Evolutionary conservation across 2,888 invertebrate genomes (phyloP).

Genomic region (Andrena camellia): DNA sequence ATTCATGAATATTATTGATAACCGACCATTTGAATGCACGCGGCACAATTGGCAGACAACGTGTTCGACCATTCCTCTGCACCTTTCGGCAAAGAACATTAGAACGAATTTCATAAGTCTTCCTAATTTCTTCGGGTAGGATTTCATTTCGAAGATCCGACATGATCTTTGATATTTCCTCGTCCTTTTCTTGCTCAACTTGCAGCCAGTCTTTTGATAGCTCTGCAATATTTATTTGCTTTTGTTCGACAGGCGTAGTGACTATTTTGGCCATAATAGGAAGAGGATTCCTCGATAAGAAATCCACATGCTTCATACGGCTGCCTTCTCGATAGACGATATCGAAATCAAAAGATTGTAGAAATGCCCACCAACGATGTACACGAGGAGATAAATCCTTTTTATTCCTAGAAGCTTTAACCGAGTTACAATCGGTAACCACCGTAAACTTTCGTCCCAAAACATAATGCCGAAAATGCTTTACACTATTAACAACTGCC

Average conservation of each 20-base stretch:
- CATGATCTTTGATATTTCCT: no score
- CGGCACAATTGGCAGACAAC: background rate
- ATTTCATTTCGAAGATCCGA: background rate
- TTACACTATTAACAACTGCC: no score
- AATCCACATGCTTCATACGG: no score
- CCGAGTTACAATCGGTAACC: no score
- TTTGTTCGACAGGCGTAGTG: background rate
- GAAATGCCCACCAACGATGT: no score
- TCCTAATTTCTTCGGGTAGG: background rate
- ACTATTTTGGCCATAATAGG: background rate
- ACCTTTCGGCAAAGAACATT: background rate
- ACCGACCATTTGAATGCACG: background rate
- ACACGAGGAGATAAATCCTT: no score
- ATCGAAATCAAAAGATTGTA: no score
- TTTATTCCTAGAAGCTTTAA: no score
- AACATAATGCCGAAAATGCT: no score
- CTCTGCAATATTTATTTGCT: background rate
- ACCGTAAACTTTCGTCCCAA: no score
- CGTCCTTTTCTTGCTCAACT: slow-evolving; percentile 16
- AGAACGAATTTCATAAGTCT: background rate
- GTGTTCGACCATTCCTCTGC: background rate
- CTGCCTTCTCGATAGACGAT: no score
- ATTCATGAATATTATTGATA: background rate
- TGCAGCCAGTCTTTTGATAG: slow-evolving; percentile 7
- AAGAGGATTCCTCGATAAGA: background rate